Conservation (phyloP, 2,888 invertebrate species). For the Ypsolopha scabrella region DNA sequence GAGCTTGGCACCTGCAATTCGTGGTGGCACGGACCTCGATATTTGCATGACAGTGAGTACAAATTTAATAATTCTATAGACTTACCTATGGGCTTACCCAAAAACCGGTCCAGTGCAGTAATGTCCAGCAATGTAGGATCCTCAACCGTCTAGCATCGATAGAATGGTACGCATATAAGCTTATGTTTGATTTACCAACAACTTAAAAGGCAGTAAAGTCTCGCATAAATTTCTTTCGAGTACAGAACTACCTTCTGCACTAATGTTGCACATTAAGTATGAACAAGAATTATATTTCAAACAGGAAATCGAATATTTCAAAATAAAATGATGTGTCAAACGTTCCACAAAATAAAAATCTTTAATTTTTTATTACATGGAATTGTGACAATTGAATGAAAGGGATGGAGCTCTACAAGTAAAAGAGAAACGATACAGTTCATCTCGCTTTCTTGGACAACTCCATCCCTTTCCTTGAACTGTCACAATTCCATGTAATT, state of each 20-base stretch:
- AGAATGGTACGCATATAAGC: background rate
- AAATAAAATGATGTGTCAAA: too few species aligned
- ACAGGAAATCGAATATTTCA: background rate
- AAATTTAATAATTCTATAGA: background rate
- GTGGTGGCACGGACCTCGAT: constrained; percentile 13
- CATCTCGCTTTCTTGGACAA: too few species aligned
- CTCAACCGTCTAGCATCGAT: background rate
- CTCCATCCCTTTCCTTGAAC: too few species aligned
- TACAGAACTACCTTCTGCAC: background rate
- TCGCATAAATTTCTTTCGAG: background rate
- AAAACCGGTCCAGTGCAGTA: background rate
- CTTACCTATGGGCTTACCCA: background rate
- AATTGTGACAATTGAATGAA: too few species aligned
- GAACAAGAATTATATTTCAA: background rate
- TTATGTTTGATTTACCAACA: background rate
- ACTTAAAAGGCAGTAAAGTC: background rate
- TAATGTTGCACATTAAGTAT: background rate
- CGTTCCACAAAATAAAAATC: too few species aligned
- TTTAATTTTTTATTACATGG: too few species aligned
- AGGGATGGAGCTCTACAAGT: too few species aligned
- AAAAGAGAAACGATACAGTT: too few species aligned
- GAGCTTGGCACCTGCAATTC: constrained; percentile 2
- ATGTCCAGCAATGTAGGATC: background rate
- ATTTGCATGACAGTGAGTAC: constrained; percentile 7
- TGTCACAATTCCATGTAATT: too few species aligned